Conservation (phyloP, 2,888 invertebrate species). For the Platerodrilus igneus region DNA sequence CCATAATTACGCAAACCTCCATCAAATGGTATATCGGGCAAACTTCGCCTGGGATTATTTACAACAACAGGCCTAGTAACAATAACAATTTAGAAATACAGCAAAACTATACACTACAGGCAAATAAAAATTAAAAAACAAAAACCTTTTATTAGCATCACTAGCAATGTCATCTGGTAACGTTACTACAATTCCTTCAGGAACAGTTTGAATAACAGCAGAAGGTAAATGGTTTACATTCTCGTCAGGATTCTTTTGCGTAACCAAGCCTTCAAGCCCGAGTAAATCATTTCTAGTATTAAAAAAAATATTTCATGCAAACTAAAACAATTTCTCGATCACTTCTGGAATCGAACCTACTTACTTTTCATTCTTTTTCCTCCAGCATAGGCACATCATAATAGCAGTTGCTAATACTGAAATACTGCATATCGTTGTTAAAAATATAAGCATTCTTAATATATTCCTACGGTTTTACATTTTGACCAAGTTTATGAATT, state of each 20-base stretch:
- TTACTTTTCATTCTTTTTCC: slow-evolving; percentile 44
- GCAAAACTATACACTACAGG: slow-evolving; percentile 18
- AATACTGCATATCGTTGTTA: slow-evolving; percentile 34
- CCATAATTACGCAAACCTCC: slow-evolving; percentile 42
- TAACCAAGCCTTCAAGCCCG: slow-evolving; percentile 69
- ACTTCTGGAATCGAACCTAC: slow-evolving; percentile 15
- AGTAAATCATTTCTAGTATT: slow-evolving; percentile 61
- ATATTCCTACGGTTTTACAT: too few species aligned
- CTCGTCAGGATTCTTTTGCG: slow-evolving; percentile 65
- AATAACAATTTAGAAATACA: slow-evolving; percentile 8
- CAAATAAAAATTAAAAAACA: slow-evolving; percentile 28
- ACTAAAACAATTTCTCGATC: slow-evolving; percentile 8
- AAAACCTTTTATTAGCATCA: slow-evolving; percentile 46
- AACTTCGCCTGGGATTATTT: slow-evolving; percentile 65
- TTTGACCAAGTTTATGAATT: too few species aligned
- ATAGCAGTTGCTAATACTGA: slow-evolving; percentile 40
- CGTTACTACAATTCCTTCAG: slow-evolving; percentile 31
- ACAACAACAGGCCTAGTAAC: slow-evolving; percentile 45
- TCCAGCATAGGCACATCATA: slow-evolving; percentile 45
- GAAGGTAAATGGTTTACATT: slow-evolving; percentile 51
- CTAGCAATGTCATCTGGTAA: slow-evolving; percentile 21
- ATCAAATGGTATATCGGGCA: slow-evolving; percentile 77
- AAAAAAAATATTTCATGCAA: slow-evolving; percentile 22
- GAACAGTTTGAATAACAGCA: slow-evolving; percentile 36
- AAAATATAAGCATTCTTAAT: slow-evolving; percentile 20